Base-by-base conservation (phyloP, 2,113 vertebrate species). In the Ceyx cyanopectus region DNA sequence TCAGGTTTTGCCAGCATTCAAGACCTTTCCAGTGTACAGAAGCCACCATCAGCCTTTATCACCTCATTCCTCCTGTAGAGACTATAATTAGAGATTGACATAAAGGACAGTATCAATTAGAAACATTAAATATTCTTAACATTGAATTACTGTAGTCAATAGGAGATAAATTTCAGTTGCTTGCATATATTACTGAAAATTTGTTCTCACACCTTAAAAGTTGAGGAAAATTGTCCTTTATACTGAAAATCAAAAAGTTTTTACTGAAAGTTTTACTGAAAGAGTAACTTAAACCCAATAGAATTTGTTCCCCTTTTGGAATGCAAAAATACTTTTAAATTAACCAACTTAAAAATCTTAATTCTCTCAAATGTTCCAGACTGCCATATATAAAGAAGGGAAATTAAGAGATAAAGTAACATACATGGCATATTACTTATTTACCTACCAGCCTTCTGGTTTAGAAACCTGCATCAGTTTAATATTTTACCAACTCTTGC, bases 381-480 rank as follows among this genome's bases (percentile, higher is more conserved):
- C 32, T 43, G 5, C 29, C 19, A 50, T 2, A 51, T 6, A 51
- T 5, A 73, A 17, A 40, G 7, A 50, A 29, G 13, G 10, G 19
- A 41, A 12, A 7, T 37, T 30, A 16, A 60, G 12, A 51, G 16
- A 26, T 9, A 22, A 43, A 61, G 24, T 1, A 30, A 27, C 43
- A 40, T 3, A 17, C 4, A 10, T 0, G 0, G 29, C 15, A 61
- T 10, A 6, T 15, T 6, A 58, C 8, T 6, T 32, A 17, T 14
- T 41, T 23, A 50, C 20, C 41, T 32, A 22, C 5, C 21, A 76
- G 24, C 37, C 7, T 41, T 21, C 29, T 18, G 2, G 11, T 12
- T 0, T 2, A 65, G 6, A 74, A 34, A 0, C 3, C 9, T 14
- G 5, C 0, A 4, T 12, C 9, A 67, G 12, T 15, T 62, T 5